Base-by-base conservation (phyloP, 2,888 invertebrate genomes). In the Graphium colonna region DNA sequence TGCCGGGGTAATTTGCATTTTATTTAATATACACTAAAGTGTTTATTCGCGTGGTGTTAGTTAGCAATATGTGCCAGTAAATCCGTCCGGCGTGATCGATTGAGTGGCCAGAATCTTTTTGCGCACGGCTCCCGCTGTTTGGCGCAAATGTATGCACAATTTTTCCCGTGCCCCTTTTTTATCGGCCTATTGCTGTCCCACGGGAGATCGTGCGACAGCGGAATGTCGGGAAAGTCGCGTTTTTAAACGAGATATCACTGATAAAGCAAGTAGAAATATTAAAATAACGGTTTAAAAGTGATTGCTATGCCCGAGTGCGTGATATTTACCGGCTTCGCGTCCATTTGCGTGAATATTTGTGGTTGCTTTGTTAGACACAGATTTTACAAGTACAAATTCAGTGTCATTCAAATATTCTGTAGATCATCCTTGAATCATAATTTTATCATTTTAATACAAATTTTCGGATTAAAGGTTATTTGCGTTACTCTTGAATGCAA, bases 31-130 rank as follows among this genome's bases (percentile, higher is more conserved):
- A 8, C 1, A 1, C 4, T 49, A 53, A 31, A 44, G 53, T 53
- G 39, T 53, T 49, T 44, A 48, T 53, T 53, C 9, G 48, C 44
- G 17, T 48, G 49, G 44, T 16, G 31, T 44, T 4, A 13, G 18
- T 44, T 39, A 44, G 31, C 48, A 49, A 49, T 49, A 53, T 53
- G 31, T 44, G 39, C 47, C 53, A 36, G 53, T 53, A 53, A 53
- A 53, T 53, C 59, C 61, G 64, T 66, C 62, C 58, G 58, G 57
- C 61, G 59, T 67, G 66, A 67, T 66, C 64, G 65, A 67, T 67
- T 60, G 64, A 62, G 54, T 54, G 54, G 54, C 50, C n/a, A 44
- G 50, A 44, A 54, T 45, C 45, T 54, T 54, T 45, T 54, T 54
- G 49, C 39, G 44, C n/a, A 8, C 31, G 45, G 49, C 54, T 54